phyloP scores from a whole-genome alignment of 2,888 invertebrate species.

The Ichneumoninae sp. region DNA sequence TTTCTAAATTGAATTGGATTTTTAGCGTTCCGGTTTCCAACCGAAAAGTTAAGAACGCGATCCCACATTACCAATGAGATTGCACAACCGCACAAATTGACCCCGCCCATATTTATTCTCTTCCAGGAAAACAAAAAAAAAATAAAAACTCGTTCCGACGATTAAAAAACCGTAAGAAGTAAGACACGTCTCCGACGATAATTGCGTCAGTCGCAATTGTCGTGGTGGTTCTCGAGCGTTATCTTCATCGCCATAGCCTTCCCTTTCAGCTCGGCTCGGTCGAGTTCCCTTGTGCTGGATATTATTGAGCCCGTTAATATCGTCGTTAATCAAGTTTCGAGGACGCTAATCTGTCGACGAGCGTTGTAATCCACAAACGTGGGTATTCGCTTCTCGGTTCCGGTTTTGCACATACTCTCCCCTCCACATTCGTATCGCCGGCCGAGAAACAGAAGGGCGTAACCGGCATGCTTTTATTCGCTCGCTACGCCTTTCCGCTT shows the following conservation, averaged over 20 bases:
- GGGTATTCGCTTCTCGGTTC: constrained; percentile 52
- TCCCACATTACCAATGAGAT: neutral
- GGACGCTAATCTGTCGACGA: constrained; percentile 63
- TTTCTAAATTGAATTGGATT: neutral
- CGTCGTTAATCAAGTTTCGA: constrained; percentile 65
- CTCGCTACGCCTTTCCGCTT: neutral
- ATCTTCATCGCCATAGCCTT: constrained; percentile 41
- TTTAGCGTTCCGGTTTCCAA: neutral
- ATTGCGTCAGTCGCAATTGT: neutral
- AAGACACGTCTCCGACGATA: neutral
- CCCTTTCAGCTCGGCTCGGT: constrained; percentile 24
- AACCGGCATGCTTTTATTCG: neutral
- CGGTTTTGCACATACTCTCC: constrained; percentile 34
- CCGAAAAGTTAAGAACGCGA: neutral
- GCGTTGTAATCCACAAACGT: constrained; percentile 62
- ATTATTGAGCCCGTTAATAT: constrained; percentile 64
- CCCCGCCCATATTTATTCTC: neutral
- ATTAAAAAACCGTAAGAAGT: neutral
- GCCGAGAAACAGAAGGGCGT: neutral
- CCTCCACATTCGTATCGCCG: constrained; percentile 1
- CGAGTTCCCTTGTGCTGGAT: constrained; percentile 50
- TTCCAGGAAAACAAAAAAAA: neutral
- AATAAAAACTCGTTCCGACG: neutral
- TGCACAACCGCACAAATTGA: neutral
- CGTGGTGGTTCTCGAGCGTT: constrained; percentile 15